These are phyloP conservation scores for Troides helena DNA, from an alignment of 2,888 invertebrate genomes.

Conservation along the genomic window DNA sequence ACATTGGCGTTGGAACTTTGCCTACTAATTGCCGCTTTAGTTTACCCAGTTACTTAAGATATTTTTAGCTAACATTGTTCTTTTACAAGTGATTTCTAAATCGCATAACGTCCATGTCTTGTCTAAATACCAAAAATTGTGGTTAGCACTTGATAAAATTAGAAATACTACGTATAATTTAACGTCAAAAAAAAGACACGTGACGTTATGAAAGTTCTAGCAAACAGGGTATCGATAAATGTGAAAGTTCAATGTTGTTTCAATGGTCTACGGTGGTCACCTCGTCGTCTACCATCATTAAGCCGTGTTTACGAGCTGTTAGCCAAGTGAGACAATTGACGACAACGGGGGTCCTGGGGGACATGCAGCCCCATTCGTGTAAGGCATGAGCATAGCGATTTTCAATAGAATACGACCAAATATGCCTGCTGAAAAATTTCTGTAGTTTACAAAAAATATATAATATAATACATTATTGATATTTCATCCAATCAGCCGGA, in stretches of 20 bases:
- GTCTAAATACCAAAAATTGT: too few species aligned
- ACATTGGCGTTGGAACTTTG: too few species aligned
- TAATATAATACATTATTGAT: too few species aligned
- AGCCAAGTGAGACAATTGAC: constrained; percentile 67
- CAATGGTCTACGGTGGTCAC: constrained; percentile 10
- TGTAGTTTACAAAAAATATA: too few species aligned
- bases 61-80: too few species aligned
- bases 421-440: background rate
- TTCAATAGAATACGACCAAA: background rate
- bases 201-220: background rate
- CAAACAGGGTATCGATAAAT: constrained; percentile 6
- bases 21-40: too few species aligned
- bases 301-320: constrained; percentile 57
- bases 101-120: too few species aligned
- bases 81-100: too few species aligned
- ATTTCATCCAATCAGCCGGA: too few species aligned
- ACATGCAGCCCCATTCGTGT: constrained; percentile 1
- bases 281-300: constrained; percentile 42
- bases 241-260: constrained; percentile 19
- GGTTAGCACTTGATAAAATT: too few species aligned
- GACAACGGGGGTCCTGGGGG: constrained; percentile 54
- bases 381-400: constrained; percentile 27
- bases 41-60: too few species aligned
- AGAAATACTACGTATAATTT: too few species aligned
- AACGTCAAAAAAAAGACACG: background rate